Conservation (phyloP, 1,140 invertebrate species). For the Listronotus bonariensis region DNA sequence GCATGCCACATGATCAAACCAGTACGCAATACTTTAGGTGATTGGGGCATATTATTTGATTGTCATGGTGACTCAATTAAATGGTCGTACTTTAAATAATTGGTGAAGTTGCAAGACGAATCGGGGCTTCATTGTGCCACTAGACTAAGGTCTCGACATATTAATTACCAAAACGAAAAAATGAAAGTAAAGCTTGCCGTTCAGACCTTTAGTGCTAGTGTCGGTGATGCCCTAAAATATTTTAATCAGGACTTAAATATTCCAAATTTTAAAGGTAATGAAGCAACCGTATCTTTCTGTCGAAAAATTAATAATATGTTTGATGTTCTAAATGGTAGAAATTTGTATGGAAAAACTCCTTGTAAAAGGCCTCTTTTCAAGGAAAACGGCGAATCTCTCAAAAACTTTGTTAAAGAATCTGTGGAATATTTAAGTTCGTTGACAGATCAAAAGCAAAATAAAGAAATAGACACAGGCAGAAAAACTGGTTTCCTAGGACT, state of each 20-base stretch:
- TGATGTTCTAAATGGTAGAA: slow-evolving; percentile 43
- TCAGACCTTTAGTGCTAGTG: slow-evolving; percentile 18
- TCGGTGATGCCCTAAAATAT: slow-evolving; percentile 6
- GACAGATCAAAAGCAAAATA: slow-evolving; percentile 11
- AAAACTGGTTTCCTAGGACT: slow-evolving; percentile 48
- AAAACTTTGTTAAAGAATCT: slow-evolving; percentile 13
- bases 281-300: slow-evolving; percentile 9
- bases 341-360: slow-evolving; percentile 21
- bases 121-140: slow-evolving; percentile 17
- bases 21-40: slow-evolving; percentile 17
- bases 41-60: neutral
- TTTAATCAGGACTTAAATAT: slow-evolving; percentile 4
- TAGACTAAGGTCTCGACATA: slow-evolving; percentile 9
- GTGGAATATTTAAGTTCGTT: slow-evolving; percentile 26
- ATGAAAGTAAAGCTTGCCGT: slow-evolving; percentile 20
- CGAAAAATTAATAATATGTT: slow-evolving; percentile 18
- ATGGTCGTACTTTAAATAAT: slow-evolving; percentile 6
- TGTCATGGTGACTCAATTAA: slow-evolving; percentile 9
- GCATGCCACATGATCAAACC: slow-evolving; percentile 28
- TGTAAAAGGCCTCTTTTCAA: slow-evolving; percentile 20
- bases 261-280: slow-evolving; percentile 2
- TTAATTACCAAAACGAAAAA: slow-evolving; percentile 6
- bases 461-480: slow-evolving; percentile 11
- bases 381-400: slow-evolving; percentile 27
- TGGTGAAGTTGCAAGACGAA: slow-evolving; percentile 10